These are phyloP conservation scores for Pagetopsis macropterus DNA, from an alignment of 2,797 vertebrate genomes.

Conservation along the genomic window DNA sequence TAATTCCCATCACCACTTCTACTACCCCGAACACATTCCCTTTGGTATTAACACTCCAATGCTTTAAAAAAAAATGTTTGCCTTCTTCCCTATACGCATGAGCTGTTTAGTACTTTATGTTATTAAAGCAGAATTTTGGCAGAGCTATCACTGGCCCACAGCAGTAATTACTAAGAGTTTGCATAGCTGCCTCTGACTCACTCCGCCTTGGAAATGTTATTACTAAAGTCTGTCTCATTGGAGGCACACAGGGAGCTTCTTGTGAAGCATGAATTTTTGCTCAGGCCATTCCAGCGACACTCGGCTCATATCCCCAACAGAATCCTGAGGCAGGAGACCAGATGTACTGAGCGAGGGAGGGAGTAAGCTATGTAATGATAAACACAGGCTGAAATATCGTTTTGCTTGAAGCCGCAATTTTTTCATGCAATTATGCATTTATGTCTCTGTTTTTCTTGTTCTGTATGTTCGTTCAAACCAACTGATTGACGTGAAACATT, in stretches of 20 bases:
- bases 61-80: conserved; percentile 61
- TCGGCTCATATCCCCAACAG: conserved; percentile 68
- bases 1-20: conserved; percentile 68
- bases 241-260: conserved; percentile 47
- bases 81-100: conserved; percentile 53
- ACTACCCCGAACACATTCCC: conserved; percentile 34
- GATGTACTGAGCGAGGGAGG: conserved; percentile 49
- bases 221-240: conserved; percentile 67
- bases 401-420: conserved; percentile 49
- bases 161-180: conserved; percentile 80
- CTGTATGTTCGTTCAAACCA: conserved; percentile 37
- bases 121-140: conserved; percentile 76
- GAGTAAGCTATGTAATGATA: conserved; percentile 52
- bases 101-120: conserved; percentile 69
- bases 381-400: conserved; percentile 44
- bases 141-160: conserved; percentile 70
- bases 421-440: conserved; percentile 35
- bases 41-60: conserved; percentile 38
- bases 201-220: conserved; percentile 69
- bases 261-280: conserved; percentile 59
- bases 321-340: conserved; percentile 66
- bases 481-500: conserved; percentile 44
- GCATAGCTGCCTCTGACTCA: conserved; percentile 73
- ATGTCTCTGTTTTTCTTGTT: conserved; percentile 44
- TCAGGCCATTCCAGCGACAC: conserved; percentile 58